A percentile compares a stretch with the other conserved stretches of the same genome.
Evolutionary conservation across 1,140 invertebrate genomes (phyloP).

Genomic region (Ganaspis sp.): DNA sequence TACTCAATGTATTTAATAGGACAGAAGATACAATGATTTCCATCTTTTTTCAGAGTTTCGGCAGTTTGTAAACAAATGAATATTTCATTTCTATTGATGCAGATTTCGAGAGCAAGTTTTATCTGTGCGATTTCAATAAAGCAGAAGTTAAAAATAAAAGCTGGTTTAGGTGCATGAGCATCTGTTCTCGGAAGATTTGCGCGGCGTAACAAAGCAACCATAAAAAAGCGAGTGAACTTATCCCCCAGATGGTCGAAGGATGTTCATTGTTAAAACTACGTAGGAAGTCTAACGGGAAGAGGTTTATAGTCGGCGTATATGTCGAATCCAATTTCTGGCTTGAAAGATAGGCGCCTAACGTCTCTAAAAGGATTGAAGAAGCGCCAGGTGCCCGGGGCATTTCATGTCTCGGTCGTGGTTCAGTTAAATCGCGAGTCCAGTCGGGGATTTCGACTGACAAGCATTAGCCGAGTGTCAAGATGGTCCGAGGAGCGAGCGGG

Average conservation of each 20-base stretch:
- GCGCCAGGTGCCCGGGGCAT: background rate
- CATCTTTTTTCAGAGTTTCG: too few species aligned
- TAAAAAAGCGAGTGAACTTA: constrained; percentile 6
- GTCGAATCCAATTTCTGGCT: constrained; percentile 19
- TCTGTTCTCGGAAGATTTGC: background rate
- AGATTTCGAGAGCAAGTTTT: too few species aligned
- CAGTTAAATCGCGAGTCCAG: background rate
- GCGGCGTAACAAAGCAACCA: constrained; percentile 9
- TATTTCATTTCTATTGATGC: too few species aligned
- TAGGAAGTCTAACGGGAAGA: constrained; percentile 12
- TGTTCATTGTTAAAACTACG: background rate
- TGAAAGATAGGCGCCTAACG: constrained; percentile 6
- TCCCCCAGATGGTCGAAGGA: background rate
- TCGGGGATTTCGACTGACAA: constrained; percentile 49
- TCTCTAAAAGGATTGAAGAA: background rate
- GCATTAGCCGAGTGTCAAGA: constrained; percentile 41
- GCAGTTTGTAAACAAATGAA: too few species aligned
- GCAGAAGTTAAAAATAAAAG: background rate
- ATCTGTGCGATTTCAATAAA: background rate
- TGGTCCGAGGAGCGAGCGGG: constrained; percentile 48
- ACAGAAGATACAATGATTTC: too few species aligned
- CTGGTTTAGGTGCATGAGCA: too few species aligned
- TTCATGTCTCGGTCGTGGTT: constrained; percentile 12
- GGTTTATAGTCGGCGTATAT: background rate
- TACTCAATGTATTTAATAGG: too few species aligned